These are phyloP conservation scores for Spilosoma lubricipeda DNA, from an alignment of 2,888 invertebrate species.

Conservation along the genomic window DNA sequence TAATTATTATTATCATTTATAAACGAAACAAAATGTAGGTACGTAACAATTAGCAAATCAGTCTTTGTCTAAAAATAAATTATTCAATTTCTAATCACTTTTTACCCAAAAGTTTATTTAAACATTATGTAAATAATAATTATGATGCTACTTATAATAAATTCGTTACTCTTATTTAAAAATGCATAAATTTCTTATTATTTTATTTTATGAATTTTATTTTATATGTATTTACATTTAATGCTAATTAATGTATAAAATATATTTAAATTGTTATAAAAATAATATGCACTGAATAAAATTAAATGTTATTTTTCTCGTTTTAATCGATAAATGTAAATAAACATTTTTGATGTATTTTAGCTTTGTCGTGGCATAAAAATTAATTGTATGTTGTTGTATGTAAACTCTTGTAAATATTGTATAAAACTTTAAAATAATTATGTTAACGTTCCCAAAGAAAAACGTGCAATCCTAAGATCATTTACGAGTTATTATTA, in stretches of 20 bases:
- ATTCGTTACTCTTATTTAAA: slow-evolving; percentile 9
- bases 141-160: neutral
- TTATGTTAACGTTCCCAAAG: slow-evolving; percentile 77
- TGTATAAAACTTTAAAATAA: slow-evolving; percentile 50
- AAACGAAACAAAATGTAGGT: neutral
- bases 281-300: slow-evolving; percentile 23
- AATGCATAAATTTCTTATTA: neutral
- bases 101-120: neutral
- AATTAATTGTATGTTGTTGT: slow-evolving; percentile 40
- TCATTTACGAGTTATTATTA: slow-evolving; percentile 67
- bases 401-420: slow-evolving; percentile 54
- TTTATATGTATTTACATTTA: neutral
- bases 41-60: slow-evolving; percentile 1
- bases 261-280: slow-evolving; percentile 17
- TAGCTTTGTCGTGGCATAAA: slow-evolving; percentile 50
- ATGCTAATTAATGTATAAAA: slow-evolving; percentile 3
- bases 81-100: neutral
- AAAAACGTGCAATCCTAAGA: slow-evolving; percentile 81
- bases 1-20: neutral
- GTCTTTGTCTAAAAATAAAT: too few relatives aligned
- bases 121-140: neutral
- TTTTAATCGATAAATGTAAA: slow-evolving; percentile 42
- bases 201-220: neutral
- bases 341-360: slow-evolving; percentile 45
- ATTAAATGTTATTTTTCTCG: slow-evolving; percentile 33